Evolutionary conservation across 1,140 invertebrate species (phyloP), one percentile per base, ranked within the genome.

Genomic region (Gryllus bimaculatus): DNA sequence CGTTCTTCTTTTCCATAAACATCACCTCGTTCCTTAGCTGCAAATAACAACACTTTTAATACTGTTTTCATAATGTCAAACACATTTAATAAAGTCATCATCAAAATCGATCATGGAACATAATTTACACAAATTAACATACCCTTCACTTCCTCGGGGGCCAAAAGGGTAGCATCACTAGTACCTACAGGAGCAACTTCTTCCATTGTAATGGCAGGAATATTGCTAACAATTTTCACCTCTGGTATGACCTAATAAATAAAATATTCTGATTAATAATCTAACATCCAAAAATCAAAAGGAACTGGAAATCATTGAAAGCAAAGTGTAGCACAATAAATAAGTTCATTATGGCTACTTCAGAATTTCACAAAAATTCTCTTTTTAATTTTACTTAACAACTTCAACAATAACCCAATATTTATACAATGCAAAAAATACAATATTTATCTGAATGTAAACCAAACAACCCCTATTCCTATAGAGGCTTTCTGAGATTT

Each of bases 131-230:
- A 39, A 39, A 39, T 39, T 39, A 39, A 39, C 26, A 39, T 81
- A 92, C 92, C 88, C 87, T 93, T 91, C 18, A 99, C 88, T 91
- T 99, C 98, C 87, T 99, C 95, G 7, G 98, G 98, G 26, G 98
- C 97, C 74, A 99, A 86, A 21, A 98, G 85, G 0, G 91, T 89
- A 15, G 93, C 94, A 88, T 98, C 95, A 83, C 92, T 96, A 0
- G 93, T 90, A 39, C 92, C 91, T 5, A 95, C 88, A 48, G 97
- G 97, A 7, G 95, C 95, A n/a, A 98, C 95, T 88, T 99, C 97
- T 88, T 99, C 98, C 90, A 98, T 95, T 48, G 87, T 90, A 77
- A 99, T 93, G 7, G 96, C 94, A 20, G 97, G 95, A 81, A 96
- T 86, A 86, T 99, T 99, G 77, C 90, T 95, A 1, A 99, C 88